Conservation (phyloP, 30 jellyfish, hydroid and myxozoan species). For the Sanderia malayensis region DNA sequence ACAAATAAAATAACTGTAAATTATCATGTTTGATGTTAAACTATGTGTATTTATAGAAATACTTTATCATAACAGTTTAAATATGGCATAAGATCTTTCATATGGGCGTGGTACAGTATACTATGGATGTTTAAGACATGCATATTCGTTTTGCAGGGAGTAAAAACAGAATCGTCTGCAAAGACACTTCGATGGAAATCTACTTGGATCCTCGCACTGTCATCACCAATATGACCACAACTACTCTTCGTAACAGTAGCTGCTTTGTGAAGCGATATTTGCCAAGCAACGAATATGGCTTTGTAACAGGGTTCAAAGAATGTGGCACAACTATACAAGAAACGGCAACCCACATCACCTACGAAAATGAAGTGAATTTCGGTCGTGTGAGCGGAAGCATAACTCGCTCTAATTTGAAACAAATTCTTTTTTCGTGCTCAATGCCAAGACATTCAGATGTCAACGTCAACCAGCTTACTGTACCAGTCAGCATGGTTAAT, state of each 20-base stretch:
- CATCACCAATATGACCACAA: background rate
- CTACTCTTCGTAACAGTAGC: background rate
- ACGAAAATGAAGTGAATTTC: background rate
- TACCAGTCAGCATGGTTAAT: conserved; percentile 7
- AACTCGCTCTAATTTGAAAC: conserved; percentile 30
- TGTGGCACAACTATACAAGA: conserved; percentile 3
- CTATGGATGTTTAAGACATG: no score
- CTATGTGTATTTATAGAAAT: no score
- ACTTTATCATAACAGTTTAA: no score
- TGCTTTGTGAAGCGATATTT: background rate
- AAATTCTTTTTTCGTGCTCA: conserved; percentile 37
- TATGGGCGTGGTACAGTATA: no score
- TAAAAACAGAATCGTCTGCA: conserved; percentile 48
- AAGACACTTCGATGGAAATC: conserved; percentile 39
- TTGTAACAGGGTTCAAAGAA: background rate
- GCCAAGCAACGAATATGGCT: background rate
- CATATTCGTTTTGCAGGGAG: no score
- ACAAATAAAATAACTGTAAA: no score
- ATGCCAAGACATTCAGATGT: conserved; percentile 19
- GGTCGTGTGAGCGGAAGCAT: conserved; percentile 11
- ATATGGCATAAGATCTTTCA: no score
- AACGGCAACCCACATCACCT: background rate
- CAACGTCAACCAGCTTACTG: background rate
- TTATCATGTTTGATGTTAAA: no score
- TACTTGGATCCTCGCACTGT: conserved; percentile 26